Percentiles rank a stretch among this genome's conserved stretches.
Evolutionary conservation across 2,888 invertebrate genomes (phyloP).

Genomic region (Lepas anatifera): DNA sequence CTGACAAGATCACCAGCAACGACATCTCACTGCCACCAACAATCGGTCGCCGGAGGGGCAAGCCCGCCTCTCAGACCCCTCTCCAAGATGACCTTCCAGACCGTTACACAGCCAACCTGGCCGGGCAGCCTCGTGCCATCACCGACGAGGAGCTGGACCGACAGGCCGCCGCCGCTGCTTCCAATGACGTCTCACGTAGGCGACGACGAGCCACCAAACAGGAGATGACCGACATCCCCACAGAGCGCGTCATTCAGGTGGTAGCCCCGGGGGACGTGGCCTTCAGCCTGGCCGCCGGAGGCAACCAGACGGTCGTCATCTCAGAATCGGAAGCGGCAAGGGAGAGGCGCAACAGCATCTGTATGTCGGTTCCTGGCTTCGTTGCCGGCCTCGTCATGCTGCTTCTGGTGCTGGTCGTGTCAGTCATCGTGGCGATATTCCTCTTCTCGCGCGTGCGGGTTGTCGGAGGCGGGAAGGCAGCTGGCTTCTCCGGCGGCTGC

Average conservation of each 20-base stretch:
- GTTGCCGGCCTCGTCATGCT: conserved; percentile 85
- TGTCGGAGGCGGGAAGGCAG: conserved; percentile 73
- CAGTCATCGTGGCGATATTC: conserved; percentile 83
- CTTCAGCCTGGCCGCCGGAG: conserved; percentile 57
- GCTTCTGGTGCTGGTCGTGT: conserved; percentile 71
- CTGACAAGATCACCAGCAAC: conserved; percentile 65
- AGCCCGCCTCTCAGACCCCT: conserved; percentile 34
- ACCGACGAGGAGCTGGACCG: conserved; percentile 59
- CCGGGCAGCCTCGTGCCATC: conserved; percentile 76
- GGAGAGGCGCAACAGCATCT: conserved; percentile 70
- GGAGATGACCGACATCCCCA: conserved; percentile 52
- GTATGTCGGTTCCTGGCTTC: conserved; percentile 87
- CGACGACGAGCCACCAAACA: conserved; percentile 40
- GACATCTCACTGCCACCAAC: conserved; percentile 52
- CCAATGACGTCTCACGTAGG: conserved; percentile 43
- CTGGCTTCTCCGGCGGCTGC: conserved; percentile 50
- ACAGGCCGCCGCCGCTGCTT: conserved; percentile 38
- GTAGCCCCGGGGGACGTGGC: conserved; percentile 39
- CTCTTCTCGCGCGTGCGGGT: conserved; percentile 81
- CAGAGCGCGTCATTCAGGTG: conserved; percentile 36
- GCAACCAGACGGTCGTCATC: conserved; percentile 76
- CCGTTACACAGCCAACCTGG: too few relatives aligned
- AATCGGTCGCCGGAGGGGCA: conserved; percentile 38
- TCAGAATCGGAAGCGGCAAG: conserved; percentile 52
- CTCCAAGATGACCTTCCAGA: too few relatives aligned